Evolutionary conservation across 2,797 vertebrate species (phyloP).

Genomic region (Amphiprion clarkii): DNA sequence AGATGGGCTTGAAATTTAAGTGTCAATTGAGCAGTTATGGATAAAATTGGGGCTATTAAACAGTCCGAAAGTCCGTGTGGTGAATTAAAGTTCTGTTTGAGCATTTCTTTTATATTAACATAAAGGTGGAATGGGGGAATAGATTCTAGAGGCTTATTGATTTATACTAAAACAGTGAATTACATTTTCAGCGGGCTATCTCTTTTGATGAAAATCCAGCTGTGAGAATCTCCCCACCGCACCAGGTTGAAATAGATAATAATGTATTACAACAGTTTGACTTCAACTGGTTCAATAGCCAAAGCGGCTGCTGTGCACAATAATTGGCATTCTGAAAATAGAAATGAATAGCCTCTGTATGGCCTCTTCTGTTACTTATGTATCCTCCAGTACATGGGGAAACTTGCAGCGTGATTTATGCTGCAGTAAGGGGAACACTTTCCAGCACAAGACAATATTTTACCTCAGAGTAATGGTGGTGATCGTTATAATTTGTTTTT

Average conservation of each 20-base stretch:
- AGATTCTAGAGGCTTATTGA: constrained; percentile 79
- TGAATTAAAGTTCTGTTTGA: constrained; percentile 79
- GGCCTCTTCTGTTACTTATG: constrained; percentile 53
- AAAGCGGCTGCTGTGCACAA: constrained; percentile 76
- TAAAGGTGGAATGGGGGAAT: constrained; percentile 79
- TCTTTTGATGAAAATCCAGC: constrained; percentile 80
- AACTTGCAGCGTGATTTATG: constrained; percentile 54
- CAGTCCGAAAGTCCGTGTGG: constrained; percentile 70
- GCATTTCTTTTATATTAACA: constrained; percentile 82
- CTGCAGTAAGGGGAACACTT: constrained; percentile 36
- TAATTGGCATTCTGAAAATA: constrained; percentile 79
- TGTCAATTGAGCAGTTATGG: constrained; percentile 81
- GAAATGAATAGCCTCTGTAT: constrained; percentile 68
- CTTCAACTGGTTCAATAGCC: constrained; percentile 76
- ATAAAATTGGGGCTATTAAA: constrained; percentile 77
- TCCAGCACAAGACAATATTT: constrained; percentile 34
- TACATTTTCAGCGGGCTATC: constrained; percentile 82
- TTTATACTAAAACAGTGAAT: constrained; percentile 84
- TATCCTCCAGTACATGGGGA: constrained; percentile 45
- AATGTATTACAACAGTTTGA: constrained; percentile 83
- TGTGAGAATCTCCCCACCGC: constrained; percentile 72
- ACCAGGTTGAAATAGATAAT: constrained; percentile 78
- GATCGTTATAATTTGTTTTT: constrained; percentile 42
- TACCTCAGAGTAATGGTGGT: constrained; percentile 28
- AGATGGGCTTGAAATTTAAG: constrained; percentile 78